phyloP scores from a whole-genome alignment of 2,113 vertebrate species.

The Myotis davidii region DNA sequence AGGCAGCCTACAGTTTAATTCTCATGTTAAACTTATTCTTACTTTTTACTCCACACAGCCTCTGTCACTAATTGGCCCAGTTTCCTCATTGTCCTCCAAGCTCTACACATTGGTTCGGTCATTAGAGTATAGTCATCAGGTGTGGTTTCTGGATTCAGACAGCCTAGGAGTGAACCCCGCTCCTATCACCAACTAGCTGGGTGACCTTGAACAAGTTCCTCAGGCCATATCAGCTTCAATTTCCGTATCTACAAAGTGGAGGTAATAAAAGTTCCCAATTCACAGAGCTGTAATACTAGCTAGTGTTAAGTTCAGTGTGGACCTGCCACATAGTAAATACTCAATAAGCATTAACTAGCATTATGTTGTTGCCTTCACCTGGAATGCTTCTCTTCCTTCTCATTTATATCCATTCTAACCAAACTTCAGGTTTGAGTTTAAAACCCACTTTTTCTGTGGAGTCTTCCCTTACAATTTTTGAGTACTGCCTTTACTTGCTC shows the following conservation, averaged over 20 bases:
- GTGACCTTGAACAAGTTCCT: not conserved
- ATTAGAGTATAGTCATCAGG: not conserved
- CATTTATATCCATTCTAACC: not conserved
- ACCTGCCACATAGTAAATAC: not conserved
- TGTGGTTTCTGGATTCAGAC: not conserved
- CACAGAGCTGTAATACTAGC: not conserved
- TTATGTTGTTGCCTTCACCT: not conserved
- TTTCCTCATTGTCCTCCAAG: not conserved
- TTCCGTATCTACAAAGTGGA: not conserved
- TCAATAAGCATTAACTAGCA: not conserved
- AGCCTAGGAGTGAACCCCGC: not conserved
- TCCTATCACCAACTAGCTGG: not conserved
- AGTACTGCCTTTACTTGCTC: not conserved
- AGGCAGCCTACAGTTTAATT: not conserved
- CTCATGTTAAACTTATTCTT: not conserved
- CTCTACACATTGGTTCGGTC: not conserved
- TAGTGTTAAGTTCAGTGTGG: not conserved
- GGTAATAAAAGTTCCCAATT: not conserved
- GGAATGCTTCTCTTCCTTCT: not conserved
- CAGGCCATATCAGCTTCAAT: not conserved
- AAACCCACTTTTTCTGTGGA: not conserved
- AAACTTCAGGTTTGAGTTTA: slow-evolving; percentile 35
- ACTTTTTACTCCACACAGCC: not conserved
- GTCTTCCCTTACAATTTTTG: not conserved
- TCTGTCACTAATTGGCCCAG: not conserved